phyloP scores from a whole-genome alignment of 2,888 invertebrate species.

The Sphaerolaimus hirsutus region DNA sequence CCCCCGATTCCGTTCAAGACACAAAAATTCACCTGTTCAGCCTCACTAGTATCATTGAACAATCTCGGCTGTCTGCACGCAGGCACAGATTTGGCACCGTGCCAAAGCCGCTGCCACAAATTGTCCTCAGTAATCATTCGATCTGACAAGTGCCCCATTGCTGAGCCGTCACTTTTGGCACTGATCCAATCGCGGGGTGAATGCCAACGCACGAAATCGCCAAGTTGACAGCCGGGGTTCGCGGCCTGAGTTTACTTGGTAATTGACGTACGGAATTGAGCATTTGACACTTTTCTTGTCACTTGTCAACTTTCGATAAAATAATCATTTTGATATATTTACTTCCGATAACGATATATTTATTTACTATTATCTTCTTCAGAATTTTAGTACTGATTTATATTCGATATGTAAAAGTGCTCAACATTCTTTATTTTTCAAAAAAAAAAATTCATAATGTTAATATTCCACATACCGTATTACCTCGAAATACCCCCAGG shows the following conservation, averaged over 20 bases:
- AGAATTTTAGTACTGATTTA: neutral
- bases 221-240: constrained; percentile 65
- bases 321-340: no score
- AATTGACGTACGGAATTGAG: no score
- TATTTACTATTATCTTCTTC: neutral
- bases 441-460: no score
- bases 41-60: constrained; percentile 83
- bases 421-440: no score
- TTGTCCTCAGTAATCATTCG: constrained; percentile 58
- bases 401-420: no score
- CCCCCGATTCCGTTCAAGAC: neutral
- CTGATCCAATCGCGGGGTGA: constrained; percentile 83
- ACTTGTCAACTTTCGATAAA: no score
- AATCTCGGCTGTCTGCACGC: constrained; percentile 64
- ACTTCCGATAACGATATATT: no score
- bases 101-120: constrained; percentile 78
- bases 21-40: constrained; percentile 46
- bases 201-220: constrained; percentile 93
- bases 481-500: no score
- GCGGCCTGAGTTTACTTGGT: constrained; percentile 40
- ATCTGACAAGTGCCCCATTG: constrained; percentile 13
- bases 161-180: constrained; percentile 15
- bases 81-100: constrained; percentile 60
- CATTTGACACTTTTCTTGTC: no score
- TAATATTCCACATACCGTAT: no score